A percentile compares a stretch with the other conserved stretches of the same genome.
phyloP scores from a whole-genome alignment of 2,888 invertebrate genomes.

The Lymantria dispar region DNA sequence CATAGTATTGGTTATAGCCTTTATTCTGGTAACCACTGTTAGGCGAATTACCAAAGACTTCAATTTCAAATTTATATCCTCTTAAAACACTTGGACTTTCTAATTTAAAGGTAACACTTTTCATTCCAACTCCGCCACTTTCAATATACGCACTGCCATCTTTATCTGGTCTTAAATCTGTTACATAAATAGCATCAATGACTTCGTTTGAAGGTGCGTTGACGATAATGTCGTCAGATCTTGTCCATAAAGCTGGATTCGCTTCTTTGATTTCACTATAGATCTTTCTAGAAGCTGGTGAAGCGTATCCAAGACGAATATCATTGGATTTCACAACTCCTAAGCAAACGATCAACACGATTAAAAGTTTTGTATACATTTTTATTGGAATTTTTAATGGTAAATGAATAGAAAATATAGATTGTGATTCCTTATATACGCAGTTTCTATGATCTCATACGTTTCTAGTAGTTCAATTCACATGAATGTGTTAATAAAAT shows the following conservation, averaged over 20 bases:
- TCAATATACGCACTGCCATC: slow-evolving; percentile 59
- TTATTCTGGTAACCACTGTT: slow-evolving; percentile 43
- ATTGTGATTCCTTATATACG: slow-evolving; percentile 16
- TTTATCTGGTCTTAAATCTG: slow-evolving; percentile 61
- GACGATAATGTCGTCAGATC: slow-evolving; percentile 57
- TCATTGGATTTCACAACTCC: slow-evolving; percentile 35
- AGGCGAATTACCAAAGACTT: slow-evolving; percentile 54
- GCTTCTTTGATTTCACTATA: slow-evolving; percentile 60
- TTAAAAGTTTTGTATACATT: slow-evolving; percentile 22
- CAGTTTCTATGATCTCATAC: slow-evolving; percentile 27
- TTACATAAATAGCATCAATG: slow-evolving; percentile 59
- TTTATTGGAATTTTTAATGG: not conserved
- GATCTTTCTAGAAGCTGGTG: slow-evolving; percentile 45
- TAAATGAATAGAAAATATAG: not conserved
- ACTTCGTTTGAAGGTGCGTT: slow-evolving; percentile 52
- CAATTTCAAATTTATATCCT: slow-evolving; percentile 65
- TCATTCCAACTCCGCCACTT: slow-evolving; percentile 60
- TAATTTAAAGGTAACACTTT: slow-evolving; percentile 57
- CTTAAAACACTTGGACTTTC: slow-evolving; percentile 63
- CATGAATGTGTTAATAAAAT: slow-evolving; percentile 22
- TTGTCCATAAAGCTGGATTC: slow-evolving; percentile 61
- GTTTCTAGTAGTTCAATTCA: slow-evolving; percentile 17
- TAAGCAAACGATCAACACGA: slow-evolving; percentile 14
- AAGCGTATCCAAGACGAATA: slow-evolving; percentile 40
- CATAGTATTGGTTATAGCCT: slow-evolving; percentile 37